Evolutionary conservation across 2,113 vertebrate species (phyloP).

Genomic region (Phaethornis superciliosus): DNA sequence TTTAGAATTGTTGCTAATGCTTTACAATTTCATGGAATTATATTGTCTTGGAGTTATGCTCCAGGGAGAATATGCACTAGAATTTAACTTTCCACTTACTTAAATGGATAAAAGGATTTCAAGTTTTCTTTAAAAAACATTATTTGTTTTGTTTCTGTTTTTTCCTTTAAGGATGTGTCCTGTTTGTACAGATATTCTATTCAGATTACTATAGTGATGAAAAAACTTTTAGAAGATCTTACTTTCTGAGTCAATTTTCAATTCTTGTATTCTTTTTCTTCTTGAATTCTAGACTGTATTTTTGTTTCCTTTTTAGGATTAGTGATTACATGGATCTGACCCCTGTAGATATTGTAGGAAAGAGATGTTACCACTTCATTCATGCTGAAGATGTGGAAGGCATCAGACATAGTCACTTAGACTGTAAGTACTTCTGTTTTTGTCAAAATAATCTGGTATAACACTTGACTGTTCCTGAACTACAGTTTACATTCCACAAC

Average conservation of each 20-base stretch:
- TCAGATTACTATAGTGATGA: not conserved
- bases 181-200: not conserved
- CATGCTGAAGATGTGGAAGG: slow-evolving; percentile 98
- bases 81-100: slow-evolving; percentile 54
- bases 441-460: not conserved
- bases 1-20: slow-evolving; percentile 63
- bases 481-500: not conserved
- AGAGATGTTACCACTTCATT: slow-evolving; percentile 98
- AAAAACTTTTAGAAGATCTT: not conserved
- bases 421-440: slow-evolving; percentile 87
- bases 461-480: not conserved
- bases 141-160: not conserved
- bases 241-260: not conserved
- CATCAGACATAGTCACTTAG: slow-evolving; percentile 94
- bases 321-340: slow-evolving; percentile 99
- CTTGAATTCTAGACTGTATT: slow-evolving; percentile 44
- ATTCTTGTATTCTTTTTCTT: slow-evolving; percentile 5
- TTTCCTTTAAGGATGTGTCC: not conserved
- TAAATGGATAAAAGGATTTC: slow-evolving; percentile 45
- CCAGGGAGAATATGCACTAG: not conserved
- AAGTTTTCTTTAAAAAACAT: slow-evolving; percentile 24
- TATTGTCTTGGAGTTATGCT: slow-evolving; percentile 50
- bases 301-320: slow-evolving; percentile 83
- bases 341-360: slow-evolving; percentile 94
- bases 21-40: slow-evolving; percentile 73